Evolutionary conservation across 1,140 invertebrate species (phyloP).

Genomic region (Cydia fagiglandana): DNA sequence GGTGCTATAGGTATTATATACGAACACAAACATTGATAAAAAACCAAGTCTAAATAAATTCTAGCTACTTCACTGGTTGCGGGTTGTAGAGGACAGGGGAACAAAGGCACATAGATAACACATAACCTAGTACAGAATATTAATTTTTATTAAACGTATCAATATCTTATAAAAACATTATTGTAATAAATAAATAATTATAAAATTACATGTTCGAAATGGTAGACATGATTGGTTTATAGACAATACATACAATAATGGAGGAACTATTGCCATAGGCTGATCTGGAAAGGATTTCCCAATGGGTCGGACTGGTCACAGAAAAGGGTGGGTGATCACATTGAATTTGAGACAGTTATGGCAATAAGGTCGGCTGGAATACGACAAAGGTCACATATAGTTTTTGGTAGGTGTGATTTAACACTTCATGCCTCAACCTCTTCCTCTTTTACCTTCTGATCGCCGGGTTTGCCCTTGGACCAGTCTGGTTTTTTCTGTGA

Average conservation of each 20-base stretch:
- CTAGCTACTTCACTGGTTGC: slow-evolving; percentile 17
- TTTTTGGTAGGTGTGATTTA: slow-evolving; percentile 53
- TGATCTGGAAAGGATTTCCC: slow-evolving; percentile 36
- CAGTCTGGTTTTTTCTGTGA: slow-evolving; percentile 94
- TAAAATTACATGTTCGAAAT: slow-evolving; percentile 64
- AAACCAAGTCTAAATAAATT: not conserved
- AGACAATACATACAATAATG: slow-evolving; percentile 51
- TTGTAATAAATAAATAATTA: slow-evolving; percentile 74
- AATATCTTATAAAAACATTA: slow-evolving; percentile 75
- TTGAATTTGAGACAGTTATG: slow-evolving; percentile 45
- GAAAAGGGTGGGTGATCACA: slow-evolving; percentile 51
- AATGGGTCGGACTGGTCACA: slow-evolving; percentile 40
- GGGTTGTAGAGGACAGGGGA: slow-evolving; percentile 12
- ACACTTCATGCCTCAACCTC: slow-evolving; percentile 89
- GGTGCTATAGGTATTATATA: not conserved
- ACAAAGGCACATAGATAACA: slow-evolving; percentile 52
- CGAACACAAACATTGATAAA: slow-evolving; percentile 16
- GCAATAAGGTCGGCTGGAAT: slow-evolving; percentile 45
- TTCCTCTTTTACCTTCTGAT: slow-evolving; percentile 93
- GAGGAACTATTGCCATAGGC: slow-evolving; percentile 51
- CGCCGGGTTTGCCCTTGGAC: slow-evolving; percentile 91
- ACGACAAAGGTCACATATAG: slow-evolving; percentile 53
- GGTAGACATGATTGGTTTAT: slow-evolving; percentile 48
- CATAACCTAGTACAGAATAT: slow-evolving; percentile 72
- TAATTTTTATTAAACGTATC: slow-evolving; percentile 73